These are phyloP conservation scores for Polietes domitor DNA, from an alignment of 2,888 invertebrate species.

Conservation along the genomic window DNA sequence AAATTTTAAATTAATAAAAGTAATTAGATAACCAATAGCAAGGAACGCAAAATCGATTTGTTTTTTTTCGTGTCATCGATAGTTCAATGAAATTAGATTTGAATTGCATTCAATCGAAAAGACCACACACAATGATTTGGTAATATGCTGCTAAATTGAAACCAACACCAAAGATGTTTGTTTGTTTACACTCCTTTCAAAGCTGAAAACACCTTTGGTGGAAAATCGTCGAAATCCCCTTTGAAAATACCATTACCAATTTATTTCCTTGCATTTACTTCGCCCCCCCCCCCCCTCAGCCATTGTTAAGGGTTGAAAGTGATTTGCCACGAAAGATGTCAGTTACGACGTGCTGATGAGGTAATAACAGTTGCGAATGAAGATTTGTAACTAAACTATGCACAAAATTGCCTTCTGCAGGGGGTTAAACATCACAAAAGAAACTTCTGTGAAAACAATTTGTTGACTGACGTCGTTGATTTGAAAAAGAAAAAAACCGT, in stretches of 20 bases:
- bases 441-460: conserved; percentile 55
- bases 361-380: background rate
- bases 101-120: background rate
- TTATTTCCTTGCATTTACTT: conserved; percentile 27
- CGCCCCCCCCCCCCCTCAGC: background rate
- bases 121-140: conserved; percentile 37
- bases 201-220: conserved; percentile 62
- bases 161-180: conserved; percentile 27
- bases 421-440: conserved; percentile 34
- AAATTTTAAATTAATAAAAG: conserved; percentile 7
- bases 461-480: conserved; percentile 56
- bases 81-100: background rate
- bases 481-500: conserved; percentile 26
- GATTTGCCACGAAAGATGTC: background rate
- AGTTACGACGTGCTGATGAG: background rate
- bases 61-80: background rate
- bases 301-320: conserved; percentile 43
- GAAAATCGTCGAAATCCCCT: conserved; percentile 48
- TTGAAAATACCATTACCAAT: conserved; percentile 31
- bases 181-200: conserved; percentile 50
- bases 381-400: conserved; percentile 25
- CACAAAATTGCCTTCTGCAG: conserved; percentile 35
- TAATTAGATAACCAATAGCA: background rate
- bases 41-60: background rate
- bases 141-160: conserved; percentile 50